These are phyloP conservation scores for Choristoneura rosaceana DNA, from an alignment of 2,888 invertebrate species.

Conservation along the genomic window DNA sequence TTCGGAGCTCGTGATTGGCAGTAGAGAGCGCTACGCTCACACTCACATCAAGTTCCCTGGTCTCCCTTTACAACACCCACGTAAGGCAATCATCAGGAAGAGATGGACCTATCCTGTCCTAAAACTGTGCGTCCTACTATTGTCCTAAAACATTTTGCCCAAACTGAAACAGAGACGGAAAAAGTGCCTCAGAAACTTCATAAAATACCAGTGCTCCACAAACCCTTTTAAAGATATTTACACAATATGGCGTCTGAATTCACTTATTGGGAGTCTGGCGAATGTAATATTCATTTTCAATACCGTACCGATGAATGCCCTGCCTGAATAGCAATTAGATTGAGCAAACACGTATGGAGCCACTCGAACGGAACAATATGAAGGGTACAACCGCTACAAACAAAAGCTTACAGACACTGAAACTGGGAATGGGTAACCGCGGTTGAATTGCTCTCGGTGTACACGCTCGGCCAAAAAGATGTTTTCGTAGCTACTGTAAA, in stretches of 20 bases:
- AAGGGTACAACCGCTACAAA: slow-evolving; percentile 73
- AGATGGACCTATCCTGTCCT: no score
- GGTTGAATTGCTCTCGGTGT: slow-evolving; percentile 5
- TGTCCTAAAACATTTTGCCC: no score
- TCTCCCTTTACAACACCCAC: no score
- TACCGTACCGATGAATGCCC: slow-evolving; percentile 70
- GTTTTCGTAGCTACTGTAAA: background rate
- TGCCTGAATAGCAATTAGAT: slow-evolving; percentile 83
- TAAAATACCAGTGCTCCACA: background rate
- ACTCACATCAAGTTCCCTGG: no score
- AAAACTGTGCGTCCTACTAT: no score
- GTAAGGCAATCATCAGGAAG: no score
- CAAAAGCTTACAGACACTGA: slow-evolving; percentile 63
- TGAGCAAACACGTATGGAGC: slow-evolving; percentile 77
- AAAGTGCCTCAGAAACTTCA: no score
- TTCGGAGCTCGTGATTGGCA: no score
- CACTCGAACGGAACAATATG: slow-evolving; percentile 79
- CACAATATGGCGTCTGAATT: slow-evolving; percentile 27
- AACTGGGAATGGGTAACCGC: slow-evolving; percentile 41
- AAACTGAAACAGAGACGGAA: no score
- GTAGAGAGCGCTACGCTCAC: no score
- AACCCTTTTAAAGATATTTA: slow-evolving; percentile 11
- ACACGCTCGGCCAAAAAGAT: background rate
- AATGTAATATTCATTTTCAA: slow-evolving; percentile 43
- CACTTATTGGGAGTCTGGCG: slow-evolving; percentile 32